Base-by-base conservation (phyloP, 2,888 invertebrate genomes). In the Coleophora flavipennella region DNA sequence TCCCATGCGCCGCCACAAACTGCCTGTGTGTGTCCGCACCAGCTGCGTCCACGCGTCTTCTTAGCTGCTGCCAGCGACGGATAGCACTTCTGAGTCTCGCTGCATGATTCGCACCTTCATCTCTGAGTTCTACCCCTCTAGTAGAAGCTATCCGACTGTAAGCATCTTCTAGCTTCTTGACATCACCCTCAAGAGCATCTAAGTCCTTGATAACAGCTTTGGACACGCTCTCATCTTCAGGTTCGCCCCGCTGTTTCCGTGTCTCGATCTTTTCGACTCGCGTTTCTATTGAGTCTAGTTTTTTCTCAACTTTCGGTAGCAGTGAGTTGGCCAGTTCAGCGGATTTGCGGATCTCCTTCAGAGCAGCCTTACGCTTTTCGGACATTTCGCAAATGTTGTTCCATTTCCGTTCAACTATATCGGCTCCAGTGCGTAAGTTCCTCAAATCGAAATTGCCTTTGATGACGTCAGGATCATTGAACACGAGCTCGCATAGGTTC, bases 341-440 rank as follows among this genome's bases (percentile, higher is more conserved):
- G 0, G 88, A 86, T 64, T 92, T 93, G 3, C 77, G 73, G 9
- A 80, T 62, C 43, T 84, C 81, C 40, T 71, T 76, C 1, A 84
- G 61, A 0, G 72, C 61, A 8, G 57, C 67, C 50, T 81, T 83
- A 2, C 91, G 85, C 40, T 91, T 91, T 6, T 91, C 89, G 0
- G 92, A 92, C 60, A 88, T 86, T 2, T 89, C 88, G 58, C 93
- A 94, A 1, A 93, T 89, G 33, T 87, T 86, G 55, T 91, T 92
- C 94, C 94, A 94, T 46, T 93, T 88, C 59, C 89, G 90, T 55
- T 94, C 93, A 9, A 94, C 78, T 41, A 89, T 90, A 38, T 91
- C 89, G 37, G 90, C 88, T 0, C 91, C 90, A 0, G 81, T 79
- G 25, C 88, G 88, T 9, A 94, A 80, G 38, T 89, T 88, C 29